Base-by-base conservation (phyloP, 2,797 vertebrate species). In the Orientallactaga sibirica region DNA sequence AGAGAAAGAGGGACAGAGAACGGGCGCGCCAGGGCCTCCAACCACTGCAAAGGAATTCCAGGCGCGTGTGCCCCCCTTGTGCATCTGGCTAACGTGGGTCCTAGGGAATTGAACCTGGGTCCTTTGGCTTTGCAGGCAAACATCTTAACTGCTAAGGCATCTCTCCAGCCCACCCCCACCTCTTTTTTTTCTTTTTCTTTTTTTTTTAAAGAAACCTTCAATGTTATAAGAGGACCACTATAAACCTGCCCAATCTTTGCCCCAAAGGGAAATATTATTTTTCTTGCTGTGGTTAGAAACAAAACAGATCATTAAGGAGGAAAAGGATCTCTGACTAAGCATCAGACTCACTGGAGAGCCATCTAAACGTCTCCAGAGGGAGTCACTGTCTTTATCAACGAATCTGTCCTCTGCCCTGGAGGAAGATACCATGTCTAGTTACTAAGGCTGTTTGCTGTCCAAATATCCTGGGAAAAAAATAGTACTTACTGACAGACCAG, bases 261-360 rank as follows among this genome's bases (percentile, higher is more conserved):
- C 18, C 33, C 22, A 29, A 1, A 3, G 64, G 37, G n/a, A 91
- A n/a, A 66, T 64, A 52, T 64, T 33, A 81, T 24, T 29, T 80
- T 85, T 62, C 70, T 89, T 55, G 62, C 74, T 55, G 15, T 91
- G 88, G 29, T 84, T 79, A 84, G 84, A 74, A 93, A 84, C 37
- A 84, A 88, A 93, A 79, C 66, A 83, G 48, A 80, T 79, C 66
- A 79, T 84, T 76, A 25, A 75, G 62, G 79, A 88, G 79, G 25
- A 86, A 91, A n/a, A 52, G 48, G 29, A 84, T 64, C 61, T 58
- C 58, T 74, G 41, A 58, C 5, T 61, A 66, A 67, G 20, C 41
- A 55, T 18, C 14, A 74, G 11, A 2, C 22, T 37, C n/a, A 58
- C 71, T 25, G 22, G 52, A 87, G 83, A 67, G 76, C 9, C 24